Percentiles rank a stretch among this genome's conserved stretches.
Conservation (phyloP, 2,113 vertebrate species). For the Passer montanus region DNA sequence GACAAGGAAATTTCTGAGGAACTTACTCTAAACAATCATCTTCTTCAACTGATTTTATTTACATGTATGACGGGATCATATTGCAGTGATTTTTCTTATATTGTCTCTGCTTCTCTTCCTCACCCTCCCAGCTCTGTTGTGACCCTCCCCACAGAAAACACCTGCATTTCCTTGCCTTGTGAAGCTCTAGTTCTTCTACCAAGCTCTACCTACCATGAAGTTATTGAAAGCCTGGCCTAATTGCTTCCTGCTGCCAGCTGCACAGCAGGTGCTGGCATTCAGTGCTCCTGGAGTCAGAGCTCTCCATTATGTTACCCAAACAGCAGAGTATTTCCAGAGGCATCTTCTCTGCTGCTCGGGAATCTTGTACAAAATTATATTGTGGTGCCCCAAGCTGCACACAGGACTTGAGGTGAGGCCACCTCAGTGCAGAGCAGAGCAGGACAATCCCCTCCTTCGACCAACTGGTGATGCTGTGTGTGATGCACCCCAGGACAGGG, state of each 20-base stretch:
- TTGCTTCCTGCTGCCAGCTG: background rate
- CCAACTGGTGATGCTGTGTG: rapidly evolving
- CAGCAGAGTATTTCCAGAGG: background rate
- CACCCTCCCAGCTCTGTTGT: background rate
- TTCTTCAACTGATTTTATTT: background rate
- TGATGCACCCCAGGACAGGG: rapidly evolving
- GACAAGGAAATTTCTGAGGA: background rate
- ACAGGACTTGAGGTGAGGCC: background rate
- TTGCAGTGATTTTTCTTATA: background rate
- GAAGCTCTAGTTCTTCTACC: background rate
- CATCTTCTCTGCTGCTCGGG: background rate
- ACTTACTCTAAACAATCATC: background rate
- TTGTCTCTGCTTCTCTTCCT: background rate
- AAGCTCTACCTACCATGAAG: background rate
- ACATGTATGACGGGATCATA: background rate
- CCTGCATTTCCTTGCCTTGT: background rate
- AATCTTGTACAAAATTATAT: background rate
- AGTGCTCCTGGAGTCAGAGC: background rate
- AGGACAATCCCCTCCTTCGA: rapidly evolving
- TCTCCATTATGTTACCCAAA: background rate
- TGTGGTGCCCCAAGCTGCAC: background rate
- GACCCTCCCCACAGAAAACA: background rate
- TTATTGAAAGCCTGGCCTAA: background rate
- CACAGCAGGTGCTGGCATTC: background rate
- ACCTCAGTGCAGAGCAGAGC: background rate